A percentile compares a stretch with the other conserved stretches of the same genome.
Conservation (phyloP, 1,140 invertebrate species). For the Maniola jurtina region DNA sequence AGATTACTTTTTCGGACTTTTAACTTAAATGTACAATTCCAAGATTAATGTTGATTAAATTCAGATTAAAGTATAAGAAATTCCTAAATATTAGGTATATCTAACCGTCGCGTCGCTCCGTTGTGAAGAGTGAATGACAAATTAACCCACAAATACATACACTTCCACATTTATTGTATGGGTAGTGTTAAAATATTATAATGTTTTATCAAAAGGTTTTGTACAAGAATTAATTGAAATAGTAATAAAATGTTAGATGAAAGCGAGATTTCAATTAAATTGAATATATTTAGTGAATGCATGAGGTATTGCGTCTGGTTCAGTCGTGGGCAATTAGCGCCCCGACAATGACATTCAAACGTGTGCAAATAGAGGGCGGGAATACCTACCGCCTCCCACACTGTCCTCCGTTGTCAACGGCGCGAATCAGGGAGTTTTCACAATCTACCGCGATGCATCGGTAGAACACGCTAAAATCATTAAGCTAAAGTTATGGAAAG, state of each 20-base stretch:
- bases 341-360: slow-evolving; percentile 71
- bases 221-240: background rate
- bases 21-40: too few species aligned
- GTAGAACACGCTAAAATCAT: too few species aligned
- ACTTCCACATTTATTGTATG: too few species aligned
- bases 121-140: too few species aligned
- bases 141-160: too few species aligned
- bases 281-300: slow-evolving; percentile 21
- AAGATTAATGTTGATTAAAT: too few species aligned
- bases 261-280: background rate
- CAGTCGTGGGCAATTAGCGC: slow-evolving; percentile 58
- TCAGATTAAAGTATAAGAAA: too few species aligned
- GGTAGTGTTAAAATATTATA: too few species aligned
- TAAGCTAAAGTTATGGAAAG: too few species aligned
- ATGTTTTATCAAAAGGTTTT: background rate
- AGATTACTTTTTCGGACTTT: too few species aligned
- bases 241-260: background rate
- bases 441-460: background rate
- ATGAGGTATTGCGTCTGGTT: slow-evolving; percentile 28
- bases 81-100: too few species aligned
- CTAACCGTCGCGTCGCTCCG: too few species aligned
- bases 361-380: slow-evolving; percentile 61
- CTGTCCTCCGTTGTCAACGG: slow-evolving; percentile 6
- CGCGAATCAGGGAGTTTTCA: background rate
- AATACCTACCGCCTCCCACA: slow-evolving; percentile 32